These are phyloP conservation scores for Aethina tumida DNA, from an alignment of 1,140 invertebrate species.

Conservation along the genomic window DNA sequence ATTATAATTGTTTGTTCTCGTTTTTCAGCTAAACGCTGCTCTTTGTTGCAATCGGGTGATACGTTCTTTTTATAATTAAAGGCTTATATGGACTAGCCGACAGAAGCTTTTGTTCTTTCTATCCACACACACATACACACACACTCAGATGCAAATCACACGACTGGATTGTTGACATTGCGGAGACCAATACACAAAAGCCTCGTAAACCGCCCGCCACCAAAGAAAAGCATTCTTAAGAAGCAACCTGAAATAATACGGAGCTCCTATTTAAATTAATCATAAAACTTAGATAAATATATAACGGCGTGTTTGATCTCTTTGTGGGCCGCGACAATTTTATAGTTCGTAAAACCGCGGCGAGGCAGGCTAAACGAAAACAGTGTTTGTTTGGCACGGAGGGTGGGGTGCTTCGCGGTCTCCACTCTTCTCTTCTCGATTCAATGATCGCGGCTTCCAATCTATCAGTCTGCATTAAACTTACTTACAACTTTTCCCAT, in stretches of 20 bases:
- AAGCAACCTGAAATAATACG: slow-evolving; percentile 33
- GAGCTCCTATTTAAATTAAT: slow-evolving; percentile 28
- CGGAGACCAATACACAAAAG: slow-evolving; percentile 15
- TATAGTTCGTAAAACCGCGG: slow-evolving; percentile 28
- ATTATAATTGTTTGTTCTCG: too few relatives aligned
- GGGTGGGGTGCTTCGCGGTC: slow-evolving; percentile 12
- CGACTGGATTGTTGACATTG: slow-evolving; percentile 9
- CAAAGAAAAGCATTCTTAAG: slow-evolving; percentile 25
- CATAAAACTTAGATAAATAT: slow-evolving; percentile 33
- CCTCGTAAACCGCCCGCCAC: slow-evolving; percentile 17
- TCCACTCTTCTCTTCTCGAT: slow-evolving; percentile 19
- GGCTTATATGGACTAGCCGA: too few relatives aligned
- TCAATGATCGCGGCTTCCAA: slow-evolving; percentile 31
- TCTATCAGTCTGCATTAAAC: slow-evolving; percentile 31
- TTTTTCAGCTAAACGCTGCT: too few relatives aligned
- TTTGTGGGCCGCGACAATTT: slow-evolving; percentile 31
- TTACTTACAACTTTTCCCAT: slow-evolving; percentile 33
- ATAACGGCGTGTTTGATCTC: slow-evolving; percentile 30
- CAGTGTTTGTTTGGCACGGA: slow-evolving; percentile 21
- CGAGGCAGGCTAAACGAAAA: slow-evolving; percentile 10
- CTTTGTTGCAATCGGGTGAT: too few relatives aligned
- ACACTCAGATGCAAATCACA: slow-evolving; percentile 5
- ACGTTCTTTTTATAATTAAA: too few relatives aligned
- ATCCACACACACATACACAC: too few relatives aligned
- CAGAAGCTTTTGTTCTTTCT: too few relatives aligned